Conservation (phyloP, 2,797 vertebrate species). For the Xenopus petersii region DNA sequence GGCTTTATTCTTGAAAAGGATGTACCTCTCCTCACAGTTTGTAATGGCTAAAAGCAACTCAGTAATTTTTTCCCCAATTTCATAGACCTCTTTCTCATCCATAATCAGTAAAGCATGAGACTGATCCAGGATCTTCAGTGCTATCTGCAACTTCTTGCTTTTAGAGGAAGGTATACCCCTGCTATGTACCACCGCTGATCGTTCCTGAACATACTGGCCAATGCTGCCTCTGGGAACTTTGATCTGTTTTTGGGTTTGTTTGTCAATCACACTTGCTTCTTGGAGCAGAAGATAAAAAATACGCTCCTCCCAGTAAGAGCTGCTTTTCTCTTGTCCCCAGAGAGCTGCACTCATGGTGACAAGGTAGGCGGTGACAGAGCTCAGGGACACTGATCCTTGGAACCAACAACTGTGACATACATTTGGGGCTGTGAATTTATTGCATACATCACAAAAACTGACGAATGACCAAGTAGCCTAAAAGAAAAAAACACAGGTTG, state of each 20-base stretch:
- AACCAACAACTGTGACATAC: neutral
- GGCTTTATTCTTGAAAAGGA: slow-evolving; percentile 80
- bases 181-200: slow-evolving; percentile 82
- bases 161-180: slow-evolving; percentile 80
- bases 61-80: slow-evolving; percentile 87
- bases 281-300: slow-evolving; percentile 92
- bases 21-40: slow-evolving; percentile 91
- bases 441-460: slow-evolving; percentile 53
- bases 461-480: slow-evolving; percentile 55
- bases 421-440: neutral
- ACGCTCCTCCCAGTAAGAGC: slow-evolving; percentile 89
- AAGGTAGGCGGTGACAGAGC: neutral
- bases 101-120: slow-evolving; percentile 85
- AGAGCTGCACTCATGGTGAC: slow-evolving; percentile 90
- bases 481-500: slow-evolving; percentile 1
- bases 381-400: neutral
- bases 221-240: slow-evolving; percentile 90
- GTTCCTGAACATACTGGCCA: slow-evolving; percentile 90
- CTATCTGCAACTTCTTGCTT: slow-evolving; percentile 83
- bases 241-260: slow-evolving; percentile 83
- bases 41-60: slow-evolving; percentile 96
- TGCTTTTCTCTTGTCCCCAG: slow-evolving; percentile 92
- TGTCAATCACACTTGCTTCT: slow-evolving; percentile 86
- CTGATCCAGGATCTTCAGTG: slow-evolving; percentile 91
- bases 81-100: slow-evolving; percentile 88